Evolutionary conservation across 2,113 vertebrate species (phyloP), one percentile per base, ranked within the genome.

Genomic region (Lophotis ruficrista): DNA sequence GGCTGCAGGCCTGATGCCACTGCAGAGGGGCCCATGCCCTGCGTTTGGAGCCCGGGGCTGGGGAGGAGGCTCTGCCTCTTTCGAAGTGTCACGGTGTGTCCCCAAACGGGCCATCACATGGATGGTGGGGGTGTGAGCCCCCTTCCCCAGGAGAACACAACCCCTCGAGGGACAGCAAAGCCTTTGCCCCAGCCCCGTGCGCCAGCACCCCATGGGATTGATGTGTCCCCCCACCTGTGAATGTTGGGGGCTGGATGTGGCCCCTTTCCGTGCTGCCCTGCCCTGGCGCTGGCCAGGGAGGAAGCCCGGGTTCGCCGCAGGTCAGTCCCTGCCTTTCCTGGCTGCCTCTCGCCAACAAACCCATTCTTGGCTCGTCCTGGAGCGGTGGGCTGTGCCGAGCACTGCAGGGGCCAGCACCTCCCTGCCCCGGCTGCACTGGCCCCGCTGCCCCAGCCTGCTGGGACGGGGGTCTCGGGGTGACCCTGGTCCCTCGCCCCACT

Each of bases 301-400:
- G 94, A 94, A 96, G 72, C 84, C 20, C 2, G 51, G 35, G 79
- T 16, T 21, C 21, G 3, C 16, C 3, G 9, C 81, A 15, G 93
- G 27, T 87, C 89, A 2, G 66, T 71, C 81, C 87, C 95, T 66
- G 87, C 89, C 73, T 85, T 96, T 96, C 95, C 94, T 93, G 94
- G 69, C 70, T n/a, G 33, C 31, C 5, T 70, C 61, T 71, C 3
- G 45, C 84, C 94, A 85, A 73, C 53, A 93, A 83, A 19, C 14
- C 45, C 7, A 0, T 19, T 83, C 57, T 80, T 6, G 51, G 33
- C 66, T 47, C 1, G 0, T 18, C 33, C 31, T 1, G 7, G 64
- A 23, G 27, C 5, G 0, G 57, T 23, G n/a, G 13, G 28, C 33
- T 51, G 31, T 6, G 56, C 48, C 1, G 6, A 89, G 84, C 9